Evolutionary conservation across 2,888 invertebrate genomes (phyloP), one percentile per base, ranked within the genome.

Genomic region (Lydus trimaculatus): DNA sequence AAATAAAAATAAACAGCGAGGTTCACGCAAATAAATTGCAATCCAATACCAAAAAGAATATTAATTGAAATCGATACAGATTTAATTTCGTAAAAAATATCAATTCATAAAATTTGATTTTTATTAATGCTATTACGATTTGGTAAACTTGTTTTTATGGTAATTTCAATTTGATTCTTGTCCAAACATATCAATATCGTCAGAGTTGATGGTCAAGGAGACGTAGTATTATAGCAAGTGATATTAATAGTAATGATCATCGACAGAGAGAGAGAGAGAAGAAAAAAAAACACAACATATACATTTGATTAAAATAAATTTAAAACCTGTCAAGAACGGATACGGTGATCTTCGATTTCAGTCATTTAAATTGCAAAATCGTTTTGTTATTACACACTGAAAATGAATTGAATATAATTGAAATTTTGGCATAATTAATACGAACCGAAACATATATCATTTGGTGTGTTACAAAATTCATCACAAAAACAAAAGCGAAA

Each of bases 221-320:
- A 56, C 8, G 36, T 61, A 36, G 48, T 48, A n/a, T n/a, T n/a
- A n/a, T n/a, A 58, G n/a, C 4, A 43, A 43, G 17, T 43, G 17
- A n/a, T 43, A 43, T n/a, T 43, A 43, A 43, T 43, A 43, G 43
- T 43, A 43, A 43, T 43, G n/a, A 39, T n/a, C 39, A 15, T n/a
- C n/a, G n/a, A n/a, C n/a, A n/a, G n/a, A n/a, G n/a, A n/a, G n/a
- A n/a, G n/a, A n/a, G n/a, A n/a, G n/a, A n/a, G n/a, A n/a, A 39
- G 15, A n/a, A 15, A 39, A 39, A 43, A 43, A 17, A 17, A 43
- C 43, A 17, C 56, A 64, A 63, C 60, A 61, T 36, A 62, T 23
- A 64, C 33, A 58, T 61, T 48, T 61, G 67, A 67, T 67, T 64
- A 67, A 64, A 67, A 67, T 67, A 67, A 61, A 67, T 67, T 67